Percentiles rank a stretch among this genome's conserved stretches.
phyloP scores from a whole-genome alignment of 2,888 invertebrate species.

The Ophion slaviceki region DNA sequence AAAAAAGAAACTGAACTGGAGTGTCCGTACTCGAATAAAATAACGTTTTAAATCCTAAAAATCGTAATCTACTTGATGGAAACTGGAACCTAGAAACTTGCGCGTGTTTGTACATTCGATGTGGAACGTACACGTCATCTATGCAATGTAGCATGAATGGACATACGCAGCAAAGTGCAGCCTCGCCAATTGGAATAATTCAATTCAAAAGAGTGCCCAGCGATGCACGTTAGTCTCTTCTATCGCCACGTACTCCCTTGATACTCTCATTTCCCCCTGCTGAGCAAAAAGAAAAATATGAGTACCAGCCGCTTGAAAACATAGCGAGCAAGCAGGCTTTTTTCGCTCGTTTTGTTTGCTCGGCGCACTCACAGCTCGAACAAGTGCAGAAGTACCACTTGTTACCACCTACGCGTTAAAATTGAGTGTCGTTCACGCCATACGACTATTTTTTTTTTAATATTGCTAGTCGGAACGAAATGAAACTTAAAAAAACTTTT shows the following conservation, averaged over 20 bases:
- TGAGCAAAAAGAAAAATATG: not conserved
- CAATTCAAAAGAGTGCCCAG: slow-evolving; percentile 35
- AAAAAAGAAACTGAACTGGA: no score
- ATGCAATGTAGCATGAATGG: not conserved
- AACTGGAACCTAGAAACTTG: not conserved
- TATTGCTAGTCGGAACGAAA: not conserved
- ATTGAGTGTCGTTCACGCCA: not conserved
- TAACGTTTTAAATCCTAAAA: not conserved
- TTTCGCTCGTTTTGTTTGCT: not conserved
- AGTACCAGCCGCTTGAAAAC: not conserved
- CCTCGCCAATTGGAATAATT: slow-evolving; percentile 33
- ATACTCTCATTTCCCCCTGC: slow-evolving; percentile 12
- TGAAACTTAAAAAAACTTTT: not conserved
- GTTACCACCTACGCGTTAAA: not conserved
- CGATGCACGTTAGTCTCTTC: not conserved
- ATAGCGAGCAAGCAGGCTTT: not conserved
- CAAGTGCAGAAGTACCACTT: not conserved
- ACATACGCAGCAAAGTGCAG: slow-evolving; percentile 5
- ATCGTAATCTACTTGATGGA: not conserved
- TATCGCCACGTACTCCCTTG: not conserved
- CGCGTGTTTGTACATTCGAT: not conserved
- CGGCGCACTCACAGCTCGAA: not conserved
- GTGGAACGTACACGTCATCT: not conserved
- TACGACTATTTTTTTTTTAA: not conserved
- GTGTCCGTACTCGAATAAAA: not conserved